These are phyloP conservation scores for Mycetomoellerius zeteki DNA, from an alignment of 1,140 invertebrate species.

Conservation along the genomic window DNA sequence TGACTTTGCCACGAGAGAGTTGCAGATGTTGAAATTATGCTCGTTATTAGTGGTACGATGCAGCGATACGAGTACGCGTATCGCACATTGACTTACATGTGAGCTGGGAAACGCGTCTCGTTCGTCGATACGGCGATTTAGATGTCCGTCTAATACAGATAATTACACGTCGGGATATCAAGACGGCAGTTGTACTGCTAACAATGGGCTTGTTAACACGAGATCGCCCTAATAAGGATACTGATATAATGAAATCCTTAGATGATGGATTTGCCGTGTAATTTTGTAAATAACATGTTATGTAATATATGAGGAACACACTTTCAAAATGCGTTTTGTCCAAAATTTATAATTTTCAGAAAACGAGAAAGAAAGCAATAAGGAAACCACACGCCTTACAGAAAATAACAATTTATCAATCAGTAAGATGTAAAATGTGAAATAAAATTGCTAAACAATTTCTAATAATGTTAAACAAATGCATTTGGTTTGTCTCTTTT, in stretches of 20 bases:
- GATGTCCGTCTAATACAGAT: slow-evolving; percentile 36
- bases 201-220: slow-evolving; percentile 45
- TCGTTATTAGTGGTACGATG: neutral
- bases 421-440: no score
- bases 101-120: neutral
- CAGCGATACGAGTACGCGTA: neutral
- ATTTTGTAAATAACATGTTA: slow-evolving; percentile 43
- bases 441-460: no score
- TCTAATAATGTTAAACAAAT: no score
- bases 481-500: no score
- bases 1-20: slow-evolving; percentile 29
- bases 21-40: neutral
- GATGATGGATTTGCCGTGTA: neutral
- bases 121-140: slow-evolving; percentile 23
- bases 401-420: no score
- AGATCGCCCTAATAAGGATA: slow-evolving; percentile 35
- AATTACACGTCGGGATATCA: slow-evolving; percentile 20
- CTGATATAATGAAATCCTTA: neutral
- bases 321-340: no score
- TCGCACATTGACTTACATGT: neutral
- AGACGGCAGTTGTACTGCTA: slow-evolving; percentile 12
- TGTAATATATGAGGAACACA: neutral
- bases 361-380: no score
- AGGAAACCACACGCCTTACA: no score
- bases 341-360: no score